phyloP scores from a whole-genome alignment of 1,140 invertebrate genomes.

The Drosophila kohkoa region DNA sequence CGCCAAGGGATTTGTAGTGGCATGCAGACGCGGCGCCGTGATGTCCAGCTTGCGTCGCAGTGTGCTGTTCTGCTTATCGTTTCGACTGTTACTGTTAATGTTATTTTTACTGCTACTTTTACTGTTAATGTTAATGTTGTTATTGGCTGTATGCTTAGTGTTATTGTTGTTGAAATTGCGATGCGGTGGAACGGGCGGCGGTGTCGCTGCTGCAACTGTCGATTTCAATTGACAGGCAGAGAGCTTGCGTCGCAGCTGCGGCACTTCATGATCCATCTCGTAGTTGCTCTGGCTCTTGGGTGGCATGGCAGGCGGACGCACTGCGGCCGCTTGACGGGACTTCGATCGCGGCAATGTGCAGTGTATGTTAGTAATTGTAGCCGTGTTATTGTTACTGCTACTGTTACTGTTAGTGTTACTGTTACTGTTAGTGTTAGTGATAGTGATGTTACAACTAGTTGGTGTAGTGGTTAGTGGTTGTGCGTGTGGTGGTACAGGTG shows the following conservation, averaged over 20 bases:
- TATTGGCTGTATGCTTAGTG: conserved; percentile 45
- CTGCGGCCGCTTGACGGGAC: conserved; percentile 50
- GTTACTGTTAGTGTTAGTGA: conserved; percentile 4
- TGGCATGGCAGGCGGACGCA: conserved; percentile 64
- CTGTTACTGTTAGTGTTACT: conserved; percentile 7
- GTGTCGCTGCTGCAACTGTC: background rate
- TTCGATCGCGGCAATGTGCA: conserved; percentile 61
- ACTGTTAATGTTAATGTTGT: conserved; percentile 36
- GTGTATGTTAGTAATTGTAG: conserved; percentile 78
- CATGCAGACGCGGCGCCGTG: conserved; percentile 88
- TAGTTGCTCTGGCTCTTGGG: conserved; percentile 69
- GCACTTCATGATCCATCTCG: conserved; percentile 42
- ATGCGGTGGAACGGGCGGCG: conserved; percentile 36
- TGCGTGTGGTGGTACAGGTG: conserved; percentile 14
- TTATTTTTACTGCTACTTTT: conserved; percentile 45
- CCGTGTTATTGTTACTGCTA: conserved; percentile 29
- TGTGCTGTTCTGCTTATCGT: conserved; percentile 52
- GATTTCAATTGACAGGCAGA: conserved; percentile 23
- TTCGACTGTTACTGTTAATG: conserved; percentile 39
- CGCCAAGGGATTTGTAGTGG: conserved; percentile 89
- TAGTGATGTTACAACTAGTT: conserved; percentile 9
- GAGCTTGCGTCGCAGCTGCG: conserved; percentile 53
- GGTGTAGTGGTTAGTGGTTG: conserved; percentile 40
- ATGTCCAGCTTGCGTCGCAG: conserved; percentile 86
- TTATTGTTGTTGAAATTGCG: conserved; percentile 39